Conservation (phyloP, 2,113 vertebrate genomes). For the Microtus oregoni region DNA sequence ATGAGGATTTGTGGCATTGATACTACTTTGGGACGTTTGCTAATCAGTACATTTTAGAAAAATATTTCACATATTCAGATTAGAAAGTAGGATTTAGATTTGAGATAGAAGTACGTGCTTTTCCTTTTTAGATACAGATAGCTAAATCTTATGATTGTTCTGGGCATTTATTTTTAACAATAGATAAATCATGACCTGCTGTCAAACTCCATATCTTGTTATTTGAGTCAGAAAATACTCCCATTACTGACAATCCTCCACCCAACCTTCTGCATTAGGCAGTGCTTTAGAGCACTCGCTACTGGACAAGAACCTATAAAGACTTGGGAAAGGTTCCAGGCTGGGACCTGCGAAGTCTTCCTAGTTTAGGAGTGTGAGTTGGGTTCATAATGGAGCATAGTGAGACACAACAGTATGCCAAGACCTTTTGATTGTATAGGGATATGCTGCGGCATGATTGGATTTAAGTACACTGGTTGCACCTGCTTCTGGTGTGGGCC, state of each 20-base stretch:
- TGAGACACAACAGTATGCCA: background rate
- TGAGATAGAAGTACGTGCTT: background rate
- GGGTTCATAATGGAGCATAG: background rate
- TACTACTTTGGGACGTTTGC: background rate
- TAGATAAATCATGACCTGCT: background rate
- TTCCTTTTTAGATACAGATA: background rate
- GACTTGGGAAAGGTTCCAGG: background rate
- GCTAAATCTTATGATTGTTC: background rate
- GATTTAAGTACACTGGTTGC: background rate
- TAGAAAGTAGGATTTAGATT: slow-evolving; percentile 5
- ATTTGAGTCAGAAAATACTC: slow-evolving; percentile 30
- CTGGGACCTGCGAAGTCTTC: background rate
- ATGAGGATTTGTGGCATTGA: background rate
- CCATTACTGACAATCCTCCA: background rate
- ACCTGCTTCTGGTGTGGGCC: background rate
- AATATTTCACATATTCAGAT: background rate
- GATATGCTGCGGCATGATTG: background rate
- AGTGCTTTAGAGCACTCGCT: background rate
- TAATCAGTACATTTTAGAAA: background rate
- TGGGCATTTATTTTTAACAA: background rate
- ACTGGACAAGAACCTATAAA: background rate
- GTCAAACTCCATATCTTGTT: background rate
- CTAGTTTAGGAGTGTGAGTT: background rate
- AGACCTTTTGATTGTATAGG: background rate
- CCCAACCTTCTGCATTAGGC: slow-evolving; percentile 11